These are phyloP conservation scores for Drosophila peninsularis DNA, from an alignment of 2,888 invertebrate genomes.

Conservation along the genomic window DNA sequence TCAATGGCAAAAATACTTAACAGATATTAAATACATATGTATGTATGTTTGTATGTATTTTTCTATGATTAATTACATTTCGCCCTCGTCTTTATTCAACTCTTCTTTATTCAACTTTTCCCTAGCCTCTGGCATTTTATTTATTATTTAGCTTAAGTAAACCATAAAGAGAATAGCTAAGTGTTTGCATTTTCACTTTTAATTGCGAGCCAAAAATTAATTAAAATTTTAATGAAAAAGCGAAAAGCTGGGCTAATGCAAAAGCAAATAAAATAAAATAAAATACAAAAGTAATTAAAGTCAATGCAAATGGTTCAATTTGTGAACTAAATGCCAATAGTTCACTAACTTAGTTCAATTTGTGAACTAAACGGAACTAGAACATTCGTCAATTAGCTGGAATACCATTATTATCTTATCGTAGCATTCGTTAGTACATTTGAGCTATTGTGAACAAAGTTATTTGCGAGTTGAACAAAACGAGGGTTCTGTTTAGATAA, in stretches of 20 bases:
- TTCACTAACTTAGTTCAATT: too few species aligned
- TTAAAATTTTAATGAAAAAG: conserved; percentile 41
- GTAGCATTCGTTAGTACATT: neutral
- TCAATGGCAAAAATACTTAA: neutral
- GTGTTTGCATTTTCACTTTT: conserved; percentile 34
- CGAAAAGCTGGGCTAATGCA: conserved; percentile 3
- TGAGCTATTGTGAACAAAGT: neutral
- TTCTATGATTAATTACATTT: conserved; percentile 1
- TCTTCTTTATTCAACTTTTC: neutral
- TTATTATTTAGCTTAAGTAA: neutral
- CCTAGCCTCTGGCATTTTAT: neutral
- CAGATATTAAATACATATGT: neutral
- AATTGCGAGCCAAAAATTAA: conserved; percentile 55
- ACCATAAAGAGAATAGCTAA: conserved; percentile 8
- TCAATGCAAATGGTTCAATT: neutral
- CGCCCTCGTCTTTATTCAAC: neutral
- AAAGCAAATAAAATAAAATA: neutral
- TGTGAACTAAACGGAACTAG: neutral
- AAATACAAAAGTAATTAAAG: neutral
- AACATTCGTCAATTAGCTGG: neutral
- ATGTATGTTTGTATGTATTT: neutral
- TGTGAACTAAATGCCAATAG: neutral
- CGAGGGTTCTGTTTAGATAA: conserved; percentile 20
- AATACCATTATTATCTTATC: neutral
- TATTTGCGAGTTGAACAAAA: conserved; percentile 4